Conservation (phyloP, 2,797 vertebrate genomes). For the Dryobates pubescens region DNA sequence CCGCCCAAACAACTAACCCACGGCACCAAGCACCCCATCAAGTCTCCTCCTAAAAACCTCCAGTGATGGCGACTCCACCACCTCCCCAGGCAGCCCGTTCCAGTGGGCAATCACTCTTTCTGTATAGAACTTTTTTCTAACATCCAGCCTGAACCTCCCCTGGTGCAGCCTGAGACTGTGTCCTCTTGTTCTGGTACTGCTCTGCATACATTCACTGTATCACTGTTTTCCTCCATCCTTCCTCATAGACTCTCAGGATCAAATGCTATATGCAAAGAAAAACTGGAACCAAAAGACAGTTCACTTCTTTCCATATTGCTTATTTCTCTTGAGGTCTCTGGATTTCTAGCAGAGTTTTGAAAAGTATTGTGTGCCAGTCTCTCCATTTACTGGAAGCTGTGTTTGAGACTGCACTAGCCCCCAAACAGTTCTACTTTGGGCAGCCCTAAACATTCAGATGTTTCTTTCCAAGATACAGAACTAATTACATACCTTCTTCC, state of each 20-base stretch:
- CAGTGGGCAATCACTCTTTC: no score
- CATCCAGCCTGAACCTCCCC: no score
- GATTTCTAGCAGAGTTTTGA: neutral
- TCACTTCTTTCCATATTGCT: neutral
- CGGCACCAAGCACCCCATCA: no score
- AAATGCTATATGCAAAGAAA: neutral
- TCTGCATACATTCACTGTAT: neutral
- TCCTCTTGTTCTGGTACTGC: no score
- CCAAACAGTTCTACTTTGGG: accelerated
- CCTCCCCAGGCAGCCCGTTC: no score
- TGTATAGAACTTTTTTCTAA: no score
- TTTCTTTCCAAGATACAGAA: neutral
- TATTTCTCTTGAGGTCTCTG: neutral
- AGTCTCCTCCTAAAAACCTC: no score
- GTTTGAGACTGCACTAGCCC: neutral
- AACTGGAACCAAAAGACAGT: neutral
- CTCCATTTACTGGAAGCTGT: neutral
- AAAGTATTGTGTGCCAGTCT: neutral
- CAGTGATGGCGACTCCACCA: no score
- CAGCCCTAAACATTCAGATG: neutral
- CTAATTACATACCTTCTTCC: constrained; percentile 80
- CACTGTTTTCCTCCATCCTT: neutral
- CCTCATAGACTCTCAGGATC: neutral
- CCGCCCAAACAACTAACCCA: no score
- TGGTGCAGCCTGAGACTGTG: no score